Base-by-base conservation (phyloP, 1,140 invertebrate genomes). In the Caenorhabditis latens region DNA sequence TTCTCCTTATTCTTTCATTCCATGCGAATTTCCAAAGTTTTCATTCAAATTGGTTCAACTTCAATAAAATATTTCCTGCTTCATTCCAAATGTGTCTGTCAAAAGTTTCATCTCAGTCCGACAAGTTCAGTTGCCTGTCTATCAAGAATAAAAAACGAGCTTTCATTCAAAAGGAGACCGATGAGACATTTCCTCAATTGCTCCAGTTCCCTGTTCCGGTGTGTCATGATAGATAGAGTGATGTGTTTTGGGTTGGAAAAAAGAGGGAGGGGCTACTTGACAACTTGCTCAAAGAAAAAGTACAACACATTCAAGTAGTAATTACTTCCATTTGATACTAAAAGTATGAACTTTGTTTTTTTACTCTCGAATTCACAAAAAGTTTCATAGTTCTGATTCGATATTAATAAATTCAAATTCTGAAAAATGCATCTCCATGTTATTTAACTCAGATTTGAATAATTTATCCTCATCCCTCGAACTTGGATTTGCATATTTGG, bases 91-190 rank as follows among this genome's bases (percentile, higher is more conserved):
- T 32, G 11, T 21, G 61, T 63, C 61, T 9, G 32, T 63, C 61
- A 63, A 63, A 63, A 13, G 61, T 63, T 7, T 19, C n/a, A 58
- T n/a, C 32, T 63, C 24, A 32, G 24, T 14, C 14, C 14, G 61
- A 40, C 61, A 63, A 11, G 4, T 8, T 58, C n/a, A 8, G 16
- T n/a, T n/a, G 8, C 55, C 24, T 32, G 8, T 63, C 21, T 63
- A 21, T 63, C 55, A 58, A 32, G 21, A 63, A 40, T 32, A 63
- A 63, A 63, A 63, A 63, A 63, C 57, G 24, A 63, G 61, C 24
- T 24, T 13, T 32, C 61, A 24, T 63, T 32, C n/a, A 32, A 9
- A 2, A 63, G 8, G n/a, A 7, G 24, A 24, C 8, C n/a, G 55
- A n/a, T 6, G 6, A 21, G 24, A 63, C 61, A 24, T 32, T 63